Evolutionary conservation across 2,888 invertebrate genomes (phyloP).

Genomic region (Drosophila eohydei): DNA sequence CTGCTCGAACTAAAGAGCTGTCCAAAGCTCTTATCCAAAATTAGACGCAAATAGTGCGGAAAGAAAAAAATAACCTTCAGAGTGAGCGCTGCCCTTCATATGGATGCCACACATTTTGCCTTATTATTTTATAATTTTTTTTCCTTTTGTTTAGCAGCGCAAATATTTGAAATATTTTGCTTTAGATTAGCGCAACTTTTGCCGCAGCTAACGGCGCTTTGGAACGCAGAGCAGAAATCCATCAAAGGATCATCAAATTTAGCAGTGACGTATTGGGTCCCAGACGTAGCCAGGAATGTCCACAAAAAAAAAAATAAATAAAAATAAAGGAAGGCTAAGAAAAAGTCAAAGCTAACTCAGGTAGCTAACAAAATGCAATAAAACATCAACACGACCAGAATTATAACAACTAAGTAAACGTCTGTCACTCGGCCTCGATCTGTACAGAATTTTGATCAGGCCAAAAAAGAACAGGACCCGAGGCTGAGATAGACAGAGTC

Average conservation of each 20-base stretch:
- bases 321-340: background rate
- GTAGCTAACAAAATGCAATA: slow-evolving; percentile 62
- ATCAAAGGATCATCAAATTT: slow-evolving; percentile 79
- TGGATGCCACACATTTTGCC: slow-evolving; percentile 65
- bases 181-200: slow-evolving; percentile 70
- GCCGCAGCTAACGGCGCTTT: slow-evolving; percentile 70
- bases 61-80: slow-evolving; percentile 53
- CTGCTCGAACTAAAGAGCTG: slow-evolving; percentile 70
- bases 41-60: slow-evolving; percentile 74
- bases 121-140: slow-evolving; percentile 20
- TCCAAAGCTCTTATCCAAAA: slow-evolving; percentile 42
- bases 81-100: slow-evolving; percentile 60
- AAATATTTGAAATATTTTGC: slow-evolving; percentile 71
- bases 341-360: slow-evolving; percentile 13
- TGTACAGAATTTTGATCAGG: slow-evolving; percentile 76
- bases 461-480: slow-evolving; percentile 43
- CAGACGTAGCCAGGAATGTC: slow-evolving; percentile 58
- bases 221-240: slow-evolving; percentile 60
- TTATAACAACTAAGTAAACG: slow-evolving; percentile 80
- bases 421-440: slow-evolving; percentile 71
- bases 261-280: slow-evolving; percentile 68
- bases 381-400: slow-evolving; percentile 80
- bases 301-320: slow-evolving; percentile 27
- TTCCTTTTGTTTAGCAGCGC: slow-evolving; percentile 5
- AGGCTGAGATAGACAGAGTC: background rate